Base-by-base conservation (phyloP, 2,113 vertebrate genomes). In the Bungarus multicinctus region DNA sequence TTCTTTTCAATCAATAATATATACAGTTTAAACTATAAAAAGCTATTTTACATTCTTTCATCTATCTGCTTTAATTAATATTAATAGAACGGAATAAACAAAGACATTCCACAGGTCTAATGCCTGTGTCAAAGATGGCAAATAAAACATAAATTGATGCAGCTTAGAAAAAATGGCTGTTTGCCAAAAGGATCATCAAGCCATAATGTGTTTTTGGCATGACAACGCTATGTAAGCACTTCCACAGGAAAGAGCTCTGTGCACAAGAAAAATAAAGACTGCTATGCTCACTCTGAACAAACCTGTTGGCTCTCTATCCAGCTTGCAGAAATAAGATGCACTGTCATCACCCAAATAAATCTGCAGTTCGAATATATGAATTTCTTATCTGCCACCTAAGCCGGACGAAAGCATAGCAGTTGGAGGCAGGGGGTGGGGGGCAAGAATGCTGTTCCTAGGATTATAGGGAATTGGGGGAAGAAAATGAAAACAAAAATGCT, bases 221-320 rank as follows among this genome's bases (percentile, higher is more conserved):
- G 60, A 90, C 87, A 25, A 43, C 22, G 54, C n/a, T 27, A 81
- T 16, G 23, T 16, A 12, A 20, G 0, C 4, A 87, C 1, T n/a
- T 91, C 93, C 95, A 95, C 55, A 69, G 93, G 85, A 53, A 3
- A 25, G 5, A 20, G 69, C 0, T 23, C 89, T 95, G n/a, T 95
- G 34, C 93, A 39, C 43, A 0, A 3, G 54, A 91, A 43, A 27
- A 60, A 91, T 64, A 6, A 0, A 74, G 54, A 34, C 88, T 7
- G 74, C 22, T 86, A 58, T 27, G 91, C 90, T 53, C 1, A 45
- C 52, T 1, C 74, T 23, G 88, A 87, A 34, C 89, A 92, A 94
- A 97, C 97, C 97, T 96, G 96, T 94, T 96, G 96, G 95, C 94
- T 89, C 0, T 1, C 39, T 30, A 94, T 87, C 58, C 22, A 14